These are phyloP conservation scores for Arrhamphus sclerolepis DNA, from an alignment of 2,797 vertebrate species.

Conservation along the genomic window DNA sequence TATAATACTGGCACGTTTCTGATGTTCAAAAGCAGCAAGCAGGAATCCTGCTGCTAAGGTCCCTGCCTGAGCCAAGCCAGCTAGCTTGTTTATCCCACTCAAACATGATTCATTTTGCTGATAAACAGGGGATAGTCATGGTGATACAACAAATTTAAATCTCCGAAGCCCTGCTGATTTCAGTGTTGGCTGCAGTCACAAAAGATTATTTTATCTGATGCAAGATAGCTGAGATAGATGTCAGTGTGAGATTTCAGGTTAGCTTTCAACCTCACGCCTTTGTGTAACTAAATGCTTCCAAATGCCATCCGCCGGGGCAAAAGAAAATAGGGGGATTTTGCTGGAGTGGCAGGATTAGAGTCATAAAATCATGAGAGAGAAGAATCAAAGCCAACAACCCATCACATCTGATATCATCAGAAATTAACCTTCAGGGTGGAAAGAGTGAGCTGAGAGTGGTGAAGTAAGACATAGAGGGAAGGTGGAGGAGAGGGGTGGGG, in stretches of 20 bases:
- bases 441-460: slow-evolving; percentile 57
- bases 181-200: slow-evolving; percentile 18
- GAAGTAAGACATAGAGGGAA: slow-evolving; percentile 42
- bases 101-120: slow-evolving; percentile 21
- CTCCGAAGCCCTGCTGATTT: slow-evolving; percentile 42
- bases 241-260: slow-evolving; percentile 58
- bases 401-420: slow-evolving; percentile 72
- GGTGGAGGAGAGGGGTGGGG: slow-evolving; percentile 11
- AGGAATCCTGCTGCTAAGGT: slow-evolving; percentile 22
- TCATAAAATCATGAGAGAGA: slow-evolving; percentile 71
- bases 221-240: slow-evolving; percentile 33
- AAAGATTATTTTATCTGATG: slow-evolving; percentile 46
- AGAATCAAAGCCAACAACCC: slow-evolving; percentile 70
- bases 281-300: slow-evolving; percentile 65
- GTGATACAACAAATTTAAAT: slow-evolving; percentile 33
- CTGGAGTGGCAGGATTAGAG: slow-evolving; percentile 71
- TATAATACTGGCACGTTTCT: slow-evolving; percentile 19
- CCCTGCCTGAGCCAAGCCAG: slow-evolving; percentile 10
- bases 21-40: slow-evolving; percentile 24
- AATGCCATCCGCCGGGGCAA: slow-evolving; percentile 55
- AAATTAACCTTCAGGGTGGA: slow-evolving; percentile 73
- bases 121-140: slow-evolving; percentile 22
- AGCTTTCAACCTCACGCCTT: slow-evolving; percentile 54
- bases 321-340: slow-evolving; percentile 57
- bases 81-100: slow-evolving; percentile 30